Conservation (phyloP, 2,888 invertebrate species). For the Pilophorus perplexus region DNA sequence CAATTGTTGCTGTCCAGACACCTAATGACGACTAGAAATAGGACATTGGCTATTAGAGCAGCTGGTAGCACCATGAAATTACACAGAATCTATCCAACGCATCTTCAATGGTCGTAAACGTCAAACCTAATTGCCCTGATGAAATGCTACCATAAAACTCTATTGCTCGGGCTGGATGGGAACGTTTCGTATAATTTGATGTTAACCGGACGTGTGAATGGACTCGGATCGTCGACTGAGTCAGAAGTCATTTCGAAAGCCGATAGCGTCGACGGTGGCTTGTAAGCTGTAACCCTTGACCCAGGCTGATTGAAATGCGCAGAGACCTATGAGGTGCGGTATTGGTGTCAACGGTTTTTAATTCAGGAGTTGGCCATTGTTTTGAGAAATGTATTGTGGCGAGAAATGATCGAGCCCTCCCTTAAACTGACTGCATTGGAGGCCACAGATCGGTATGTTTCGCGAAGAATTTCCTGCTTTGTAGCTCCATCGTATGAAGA, state of each 20-base stretch:
- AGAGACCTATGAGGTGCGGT: neutral
- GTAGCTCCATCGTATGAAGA: too few species aligned
- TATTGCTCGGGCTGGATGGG: neutral
- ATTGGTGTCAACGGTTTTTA: conserved; percentile 12
- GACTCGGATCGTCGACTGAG: neutral
- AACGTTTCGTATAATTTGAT: neutral
- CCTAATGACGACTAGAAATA: too few species aligned
- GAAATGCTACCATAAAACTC: neutral
- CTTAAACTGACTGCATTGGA: too few species aligned
- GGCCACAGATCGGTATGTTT: too few species aligned
- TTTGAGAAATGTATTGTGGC: conserved; percentile 1
- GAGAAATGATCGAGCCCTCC: neutral
- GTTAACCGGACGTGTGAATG: conserved; percentile 2
- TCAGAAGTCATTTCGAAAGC: neutral
- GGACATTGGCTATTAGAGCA: too few species aligned
- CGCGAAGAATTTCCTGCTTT: too few species aligned
- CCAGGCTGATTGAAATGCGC: neutral
- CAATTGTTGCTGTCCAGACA: too few species aligned
- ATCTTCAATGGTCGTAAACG: too few species aligned
- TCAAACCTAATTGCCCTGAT: conserved; percentile 9
- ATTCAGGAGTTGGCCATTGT: conserved; percentile 1
- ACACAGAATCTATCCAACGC: too few species aligned
- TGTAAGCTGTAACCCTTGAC: too few species aligned
- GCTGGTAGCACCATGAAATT: too few species aligned
- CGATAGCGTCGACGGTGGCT: too few species aligned